phyloP scores from a whole-genome alignment of 2,797 vertebrate species.

The Rhincodon typus region DNA sequence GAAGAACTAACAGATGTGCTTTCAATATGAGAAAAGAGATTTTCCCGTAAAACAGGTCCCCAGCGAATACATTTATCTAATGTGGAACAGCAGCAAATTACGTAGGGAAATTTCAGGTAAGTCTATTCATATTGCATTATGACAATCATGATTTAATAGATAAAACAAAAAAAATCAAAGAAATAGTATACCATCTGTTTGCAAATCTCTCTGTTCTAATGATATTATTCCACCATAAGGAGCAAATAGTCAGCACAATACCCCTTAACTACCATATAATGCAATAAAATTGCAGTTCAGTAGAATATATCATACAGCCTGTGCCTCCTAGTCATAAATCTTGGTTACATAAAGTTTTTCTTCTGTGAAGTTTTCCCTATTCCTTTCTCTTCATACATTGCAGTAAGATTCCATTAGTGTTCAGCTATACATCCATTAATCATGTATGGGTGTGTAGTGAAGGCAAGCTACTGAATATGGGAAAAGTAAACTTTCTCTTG shows the following conservation, averaged over 20 bases:
- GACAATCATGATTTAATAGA: not conserved
- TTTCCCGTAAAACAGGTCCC: not conserved
- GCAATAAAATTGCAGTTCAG: not conserved
- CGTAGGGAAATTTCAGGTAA: conserved; percentile 2
- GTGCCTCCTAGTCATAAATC: not conserved
- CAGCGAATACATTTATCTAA: not conserved
- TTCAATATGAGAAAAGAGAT: not conserved
- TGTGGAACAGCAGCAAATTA: conserved; percentile 10
- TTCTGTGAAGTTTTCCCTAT: not conserved
- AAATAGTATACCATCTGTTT: conserved; percentile 14
- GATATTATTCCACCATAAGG: not conserved
- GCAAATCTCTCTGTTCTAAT: not conserved
- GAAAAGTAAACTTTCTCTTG: not conserved
- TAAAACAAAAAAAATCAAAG: not conserved
- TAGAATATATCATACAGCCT: not conserved
- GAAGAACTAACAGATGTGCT: conserved; percentile 16
- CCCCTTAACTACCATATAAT: not conserved
- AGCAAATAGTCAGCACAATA: not conserved
- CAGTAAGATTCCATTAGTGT: not conserved
- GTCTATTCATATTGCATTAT: not conserved
- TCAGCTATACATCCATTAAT: not conserved
- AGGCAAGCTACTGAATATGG: not conserved
- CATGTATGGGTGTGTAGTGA: not conserved
- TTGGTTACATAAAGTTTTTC: not conserved
- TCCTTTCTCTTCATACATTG: not conserved